Base-by-base conservation (phyloP, 2,797 vertebrate species). In the Hypotaenidia philippensis region DNA sequence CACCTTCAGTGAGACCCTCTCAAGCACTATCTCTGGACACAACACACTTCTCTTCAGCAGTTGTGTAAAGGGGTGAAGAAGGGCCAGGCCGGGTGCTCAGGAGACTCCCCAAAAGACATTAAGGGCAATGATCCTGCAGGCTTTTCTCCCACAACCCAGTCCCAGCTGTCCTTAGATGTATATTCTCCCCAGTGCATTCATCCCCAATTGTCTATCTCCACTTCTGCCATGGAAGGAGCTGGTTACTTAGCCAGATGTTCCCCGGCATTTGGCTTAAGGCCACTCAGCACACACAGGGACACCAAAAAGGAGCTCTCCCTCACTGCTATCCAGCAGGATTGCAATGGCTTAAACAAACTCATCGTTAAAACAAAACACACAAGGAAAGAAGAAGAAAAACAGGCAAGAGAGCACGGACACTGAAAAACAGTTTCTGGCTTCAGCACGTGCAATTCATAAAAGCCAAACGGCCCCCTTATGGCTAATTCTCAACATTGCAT, bases 391-490 rank as follows among this genome's bases (percentile, higher is more conserved):
- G 76, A 55, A 80, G 44, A 82, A 86, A 63, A 88, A 26, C 19
- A 82, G 29, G 49, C 77, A 83, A 82, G 68, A 22, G 52, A 75
- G 82, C 20, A 44, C 0, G 4, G 81, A 63, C 63, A 63, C 69
- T 52, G 83, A 69, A 83, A 75, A 86, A 50, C 49, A 7, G 47
- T 57, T 86, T 34, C 57, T 94, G 64, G 80, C 89, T 94, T 53
- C 53, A 69, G 65, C 71, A 50, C 1, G 1, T 21, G 49, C 25
- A 18, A 27, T 76, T 84, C 79, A 69, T 69, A 81, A 65, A 93
- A 71, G 64, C 90, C 64, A 21, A 97, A 82, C 72, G 64, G 79
- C 90, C 92, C 96, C 86, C 83, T 90, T 59, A 89, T 53, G 80
- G 90, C 83, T 89, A 91, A 87, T 89, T 84, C 78, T 87, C 81